A percentile compares a stretch with the other conserved stretches of the same genome.
phyloP scores from a whole-genome alignment of 1,140 invertebrate species.

The Amyelois transitella region DNA sequence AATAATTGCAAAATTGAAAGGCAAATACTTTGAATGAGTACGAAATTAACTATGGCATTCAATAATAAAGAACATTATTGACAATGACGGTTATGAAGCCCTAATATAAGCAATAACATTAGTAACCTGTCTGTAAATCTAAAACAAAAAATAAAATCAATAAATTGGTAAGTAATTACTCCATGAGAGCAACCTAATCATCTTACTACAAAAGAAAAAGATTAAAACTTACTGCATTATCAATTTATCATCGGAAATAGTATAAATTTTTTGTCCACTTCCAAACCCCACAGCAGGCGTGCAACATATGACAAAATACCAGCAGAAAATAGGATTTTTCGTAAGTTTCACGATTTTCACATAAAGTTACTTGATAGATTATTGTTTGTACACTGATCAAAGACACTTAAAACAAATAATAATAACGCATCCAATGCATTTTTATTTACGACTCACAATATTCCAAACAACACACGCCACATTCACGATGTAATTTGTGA shows the following conservation, averaged over 20 bases:
- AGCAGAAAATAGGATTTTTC: constrained; percentile 46
- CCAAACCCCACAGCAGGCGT: constrained; percentile 71
- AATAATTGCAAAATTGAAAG: background rate
- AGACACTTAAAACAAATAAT: constrained; percentile 48
- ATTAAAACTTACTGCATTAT: constrained; percentile 72
- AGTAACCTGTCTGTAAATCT: constrained; percentile 45
- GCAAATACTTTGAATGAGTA: background rate
- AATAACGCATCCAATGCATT: constrained; percentile 54
- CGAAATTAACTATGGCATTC: constrained; percentile 1
- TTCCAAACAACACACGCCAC: constrained; percentile 75
- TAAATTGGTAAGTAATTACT: background rate
- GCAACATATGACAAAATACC: constrained; percentile 71
- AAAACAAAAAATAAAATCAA: constrained; percentile 23
- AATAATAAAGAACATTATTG: constrained; percentile 11
- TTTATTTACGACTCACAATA: constrained; percentile 73
- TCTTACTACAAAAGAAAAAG: constrained; percentile 19
- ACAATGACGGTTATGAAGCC: constrained; percentile 21
- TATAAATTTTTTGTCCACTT: constrained; percentile 74
- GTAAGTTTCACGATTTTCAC: constrained; percentile 36
- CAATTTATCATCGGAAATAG: constrained; percentile 68
- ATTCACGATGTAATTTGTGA: constrained; percentile 71
- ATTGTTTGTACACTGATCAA: constrained; percentile 48
- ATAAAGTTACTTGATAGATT: constrained; percentile 28
- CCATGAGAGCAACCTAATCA: background rate
- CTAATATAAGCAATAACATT: constrained; percentile 28